Evolutionary conservation across 1,140 invertebrate genomes (phyloP).

Genomic region (Lepidurus apus): DNA sequence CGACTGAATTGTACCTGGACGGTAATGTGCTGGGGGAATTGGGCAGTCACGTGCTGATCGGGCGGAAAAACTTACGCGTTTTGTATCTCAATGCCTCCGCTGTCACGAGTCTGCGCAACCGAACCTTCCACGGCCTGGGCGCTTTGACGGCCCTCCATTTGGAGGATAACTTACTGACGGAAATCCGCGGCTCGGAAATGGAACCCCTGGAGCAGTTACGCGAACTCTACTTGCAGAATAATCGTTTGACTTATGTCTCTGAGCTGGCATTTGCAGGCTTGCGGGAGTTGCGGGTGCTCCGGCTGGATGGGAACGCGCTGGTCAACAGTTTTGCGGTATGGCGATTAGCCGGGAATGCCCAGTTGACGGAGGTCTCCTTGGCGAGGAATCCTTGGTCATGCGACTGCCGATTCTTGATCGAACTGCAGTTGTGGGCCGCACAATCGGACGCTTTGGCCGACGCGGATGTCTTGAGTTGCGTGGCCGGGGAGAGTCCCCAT

Average conservation of each 20-base stretch:
- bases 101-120: constrained; percentile 80
- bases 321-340: constrained; percentile 69
- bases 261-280: constrained; percentile 74
- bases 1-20: constrained; percentile 83
- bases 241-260: constrained; percentile 67
- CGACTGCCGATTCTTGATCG: constrained; percentile 80
- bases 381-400: constrained; percentile 82
- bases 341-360: constrained; percentile 67
- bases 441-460: constrained; percentile 51
- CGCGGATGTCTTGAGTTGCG: constrained; percentile 45
- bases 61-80: constrained; percentile 77
- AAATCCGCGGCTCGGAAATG: constrained; percentile 82
- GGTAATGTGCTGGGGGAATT: constrained; percentile 78
- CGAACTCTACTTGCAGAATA: constrained; percentile 82
- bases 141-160: constrained; percentile 74
- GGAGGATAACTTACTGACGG: constrained; percentile 72
- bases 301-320: constrained; percentile 77
- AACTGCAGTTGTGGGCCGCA: constrained; percentile 70
- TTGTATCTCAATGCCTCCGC: constrained; percentile 79
- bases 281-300: constrained; percentile 68
- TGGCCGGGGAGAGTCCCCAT: constrained; percentile 49
- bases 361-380: constrained; percentile 64
- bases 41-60: constrained; percentile 84
- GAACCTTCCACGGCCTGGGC: constrained; percentile 82
- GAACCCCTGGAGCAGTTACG: constrained; percentile 71